phyloP scores from a whole-genome alignment of 1,140 invertebrate species.

The Penaeus chinensis region DNA sequence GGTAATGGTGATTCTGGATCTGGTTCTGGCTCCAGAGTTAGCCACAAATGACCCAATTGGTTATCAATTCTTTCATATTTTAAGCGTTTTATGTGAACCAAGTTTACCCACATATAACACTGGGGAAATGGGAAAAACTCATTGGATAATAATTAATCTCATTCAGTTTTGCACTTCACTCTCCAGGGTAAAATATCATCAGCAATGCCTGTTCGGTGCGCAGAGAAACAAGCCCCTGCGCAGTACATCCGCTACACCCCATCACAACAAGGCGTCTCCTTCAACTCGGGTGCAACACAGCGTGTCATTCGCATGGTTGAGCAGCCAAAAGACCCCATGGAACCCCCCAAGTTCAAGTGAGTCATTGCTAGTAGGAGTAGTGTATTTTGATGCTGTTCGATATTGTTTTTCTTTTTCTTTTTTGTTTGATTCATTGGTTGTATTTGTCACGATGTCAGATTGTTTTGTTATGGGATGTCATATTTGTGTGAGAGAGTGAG shows the following conservation, averaged over 20 bases:
- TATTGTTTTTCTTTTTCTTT: too few relatives aligned
- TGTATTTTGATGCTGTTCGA: too few relatives aligned
- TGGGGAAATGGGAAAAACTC: too few relatives aligned
- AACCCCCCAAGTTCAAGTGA: slow-evolving; percentile 94
- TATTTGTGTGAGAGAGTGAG: too few relatives aligned
- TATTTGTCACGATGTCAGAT: neutral
- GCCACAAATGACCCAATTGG: too few relatives aligned
- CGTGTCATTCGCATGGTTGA: slow-evolving; percentile 97
- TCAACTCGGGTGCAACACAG: slow-evolving; percentile 97
- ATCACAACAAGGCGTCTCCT: slow-evolving; percentile 93
- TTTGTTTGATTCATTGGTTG: neutral
- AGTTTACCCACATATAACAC: too few relatives aligned
- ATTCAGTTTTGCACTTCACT: neutral
- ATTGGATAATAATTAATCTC: too few relatives aligned
- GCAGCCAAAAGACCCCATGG: slow-evolving; percentile 96
- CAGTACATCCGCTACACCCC: slow-evolving; percentile 98
- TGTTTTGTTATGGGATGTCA: neutral
- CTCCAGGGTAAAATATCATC: slow-evolving; percentile 63
- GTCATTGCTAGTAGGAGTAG: slow-evolving; percentile 6
- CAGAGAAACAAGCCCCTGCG: slow-evolving; percentile 89
- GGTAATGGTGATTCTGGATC: too few relatives aligned
- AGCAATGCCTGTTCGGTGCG: slow-evolving; percentile 74
- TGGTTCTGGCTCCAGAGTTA: too few relatives aligned
- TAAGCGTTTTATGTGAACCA: too few relatives aligned
- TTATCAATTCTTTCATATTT: too few relatives aligned